A percentile compares a stretch with the other conserved stretches of the same genome.
Conservation (phyloP, 1,140 invertebrate genomes). For the Zaprionus davidi region DNA sequence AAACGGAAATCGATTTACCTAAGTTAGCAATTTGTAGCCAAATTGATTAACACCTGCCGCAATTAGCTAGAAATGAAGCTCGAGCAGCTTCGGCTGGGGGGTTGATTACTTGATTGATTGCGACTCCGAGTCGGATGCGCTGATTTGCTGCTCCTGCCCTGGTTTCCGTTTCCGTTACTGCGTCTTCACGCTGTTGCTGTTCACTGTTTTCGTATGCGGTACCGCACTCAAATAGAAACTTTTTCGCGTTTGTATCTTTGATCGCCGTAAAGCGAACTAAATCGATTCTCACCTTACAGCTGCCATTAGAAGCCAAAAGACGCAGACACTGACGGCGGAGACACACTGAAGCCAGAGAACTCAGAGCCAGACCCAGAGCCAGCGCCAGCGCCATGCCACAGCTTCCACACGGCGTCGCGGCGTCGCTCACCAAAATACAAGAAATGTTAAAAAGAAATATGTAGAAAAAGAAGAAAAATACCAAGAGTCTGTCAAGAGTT, state of each 20-base stretch:
- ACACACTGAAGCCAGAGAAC: constrained; percentile 29
- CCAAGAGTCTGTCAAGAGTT: constrained; percentile 51
- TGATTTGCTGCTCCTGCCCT: constrained; percentile 4
- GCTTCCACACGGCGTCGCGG: constrained; percentile 33
- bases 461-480: constrained; percentile 42
- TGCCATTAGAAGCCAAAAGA: constrained; percentile 83
- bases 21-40: constrained; percentile 39
- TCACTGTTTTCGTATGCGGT: constrained; percentile 25
- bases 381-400: constrained; percentile 63
- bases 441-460: constrained; percentile 37
- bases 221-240: constrained; percentile 64
- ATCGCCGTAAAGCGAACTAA: constrained; percentile 84
- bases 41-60: constrained; percentile 62
- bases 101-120: constrained; percentile 9
- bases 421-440: constrained; percentile 54
- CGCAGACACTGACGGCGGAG: constrained; percentile 52
- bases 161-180: constrained; percentile 3
- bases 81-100: not conserved
- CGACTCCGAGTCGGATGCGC: not conserved
- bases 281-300: constrained; percentile 83
- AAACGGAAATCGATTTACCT: constrained; percentile 74
- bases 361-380: constrained; percentile 17
- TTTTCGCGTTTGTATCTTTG: constrained; percentile 84
- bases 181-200: constrained; percentile 17
- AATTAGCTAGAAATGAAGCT: constrained; percentile 43